A percentile compares a stretch with the other conserved stretches of the same genome.
Conservation (phyloP, 2,888 invertebrate genomes). For the Caradrina clavipalpis region DNA sequence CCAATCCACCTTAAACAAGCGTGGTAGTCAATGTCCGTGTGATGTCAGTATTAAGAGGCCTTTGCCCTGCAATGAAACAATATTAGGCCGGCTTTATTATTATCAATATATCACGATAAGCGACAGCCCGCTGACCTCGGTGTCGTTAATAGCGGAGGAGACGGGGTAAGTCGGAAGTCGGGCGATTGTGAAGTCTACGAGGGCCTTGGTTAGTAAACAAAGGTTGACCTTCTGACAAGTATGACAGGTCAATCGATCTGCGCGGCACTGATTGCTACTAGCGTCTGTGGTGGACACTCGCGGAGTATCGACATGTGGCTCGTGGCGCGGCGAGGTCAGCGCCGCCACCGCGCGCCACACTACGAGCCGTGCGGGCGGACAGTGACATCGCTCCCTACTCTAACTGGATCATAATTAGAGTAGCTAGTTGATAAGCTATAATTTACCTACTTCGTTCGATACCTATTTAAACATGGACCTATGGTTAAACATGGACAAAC, state of each 20-base stretch:
- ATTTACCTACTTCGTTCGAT: no score
- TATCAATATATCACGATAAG: not conserved
- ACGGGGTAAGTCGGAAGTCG: slow-evolving; percentile 4
- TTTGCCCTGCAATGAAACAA: no score
- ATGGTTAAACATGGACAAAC: not conserved
- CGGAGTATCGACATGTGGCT: slow-evolving; percentile 5
- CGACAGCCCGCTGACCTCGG: slow-evolving; percentile 2
- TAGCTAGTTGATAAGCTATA: no score
- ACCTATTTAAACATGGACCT: no score
- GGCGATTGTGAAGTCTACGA: slow-evolving; percentile 12
- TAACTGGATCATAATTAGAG: no score
- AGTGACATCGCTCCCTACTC: no score
- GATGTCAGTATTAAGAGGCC: no score
- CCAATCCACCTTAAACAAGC: no score
- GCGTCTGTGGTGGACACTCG: slow-evolving; percentile 1
- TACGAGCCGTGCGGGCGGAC: not conserved
- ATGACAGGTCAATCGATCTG: slow-evolving; percentile 36
- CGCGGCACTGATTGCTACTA: slow-evolving; percentile 4
- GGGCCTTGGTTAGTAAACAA: slow-evolving; percentile 30
- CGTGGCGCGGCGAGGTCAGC: slow-evolving; percentile 20
- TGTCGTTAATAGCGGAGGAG: not conserved
- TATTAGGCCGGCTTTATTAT: no score
- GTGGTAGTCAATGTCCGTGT: no score
- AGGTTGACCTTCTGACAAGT: slow-evolving; percentile 24
- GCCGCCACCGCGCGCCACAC: not conserved